phyloP scores from a whole-genome alignment of 2,113 vertebrate species.

The Oncorhynchus kisutch region DNA sequence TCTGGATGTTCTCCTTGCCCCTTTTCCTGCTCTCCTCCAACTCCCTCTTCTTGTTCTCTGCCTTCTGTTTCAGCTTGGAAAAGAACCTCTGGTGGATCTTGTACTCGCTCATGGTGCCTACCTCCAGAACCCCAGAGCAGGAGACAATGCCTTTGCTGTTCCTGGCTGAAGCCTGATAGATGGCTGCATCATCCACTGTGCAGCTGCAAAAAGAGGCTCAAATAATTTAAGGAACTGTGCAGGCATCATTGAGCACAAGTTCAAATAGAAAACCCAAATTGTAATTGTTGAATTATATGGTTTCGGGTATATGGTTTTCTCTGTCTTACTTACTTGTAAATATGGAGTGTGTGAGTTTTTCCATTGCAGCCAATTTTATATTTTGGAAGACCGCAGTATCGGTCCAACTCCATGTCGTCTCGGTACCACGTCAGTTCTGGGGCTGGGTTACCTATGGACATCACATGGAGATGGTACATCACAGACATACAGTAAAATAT shows the following conservation, averaged over 20 bases:
- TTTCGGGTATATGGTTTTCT: neutral
- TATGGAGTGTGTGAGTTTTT: conserved; percentile 88
- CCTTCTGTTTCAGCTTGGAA: conserved; percentile 89
- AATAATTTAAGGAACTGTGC: neutral
- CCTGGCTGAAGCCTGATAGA: conserved; percentile 94
- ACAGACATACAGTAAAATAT: neutral
- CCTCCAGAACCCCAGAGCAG: conserved; percentile 94
- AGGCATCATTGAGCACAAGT: neutral
- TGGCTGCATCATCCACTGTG: conserved; percentile 91
- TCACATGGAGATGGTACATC: conserved; percentile 5
- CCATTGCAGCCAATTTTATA: conserved; percentile 90
- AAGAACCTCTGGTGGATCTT: conserved; percentile 97
- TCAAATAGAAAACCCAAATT: neutral
- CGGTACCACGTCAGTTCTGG: conserved; percentile 98
- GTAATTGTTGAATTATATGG: neutral
- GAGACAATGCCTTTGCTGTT: conserved; percentile 96
- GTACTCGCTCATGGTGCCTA: conserved; percentile 94
- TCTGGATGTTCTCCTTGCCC: conserved; percentile 68
- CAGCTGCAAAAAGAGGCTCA: conserved; percentile 77
- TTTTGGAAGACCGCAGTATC: conserved; percentile 96
- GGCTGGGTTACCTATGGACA: conserved; percentile 83
- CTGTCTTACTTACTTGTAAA: conserved; percentile 86
- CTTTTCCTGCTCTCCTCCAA: conserved; percentile 79
- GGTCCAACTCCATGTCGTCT: conserved; percentile 93
- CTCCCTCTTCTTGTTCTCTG: conserved; percentile 84